Conservation (phyloP, 2,113 vertebrate genomes). For the Acrocephalus kingi region DNA sequence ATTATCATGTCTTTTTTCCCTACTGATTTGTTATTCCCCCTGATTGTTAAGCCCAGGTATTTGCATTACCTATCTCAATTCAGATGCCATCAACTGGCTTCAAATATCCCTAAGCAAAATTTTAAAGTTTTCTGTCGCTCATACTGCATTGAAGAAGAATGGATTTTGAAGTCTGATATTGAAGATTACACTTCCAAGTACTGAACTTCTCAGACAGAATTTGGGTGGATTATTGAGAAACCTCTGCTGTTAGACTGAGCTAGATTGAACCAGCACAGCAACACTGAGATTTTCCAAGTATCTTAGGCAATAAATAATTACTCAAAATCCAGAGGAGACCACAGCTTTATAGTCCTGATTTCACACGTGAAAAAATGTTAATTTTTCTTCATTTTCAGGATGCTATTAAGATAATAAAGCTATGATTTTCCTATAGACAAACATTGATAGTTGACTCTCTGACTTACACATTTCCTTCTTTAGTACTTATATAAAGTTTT, state of each 20-base stretch:
- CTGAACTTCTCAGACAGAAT: neutral
- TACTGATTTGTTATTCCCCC: neutral
- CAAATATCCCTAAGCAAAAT: neutral
- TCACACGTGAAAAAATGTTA: rapidly evolving
- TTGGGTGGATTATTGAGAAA: neutral
- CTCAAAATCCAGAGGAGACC: neutral
- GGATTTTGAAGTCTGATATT: neutral
- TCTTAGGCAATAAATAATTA: neutral
- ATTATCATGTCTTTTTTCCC: neutral
- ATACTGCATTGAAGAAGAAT: neutral
- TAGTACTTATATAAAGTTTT: slow-evolving; percentile 44
- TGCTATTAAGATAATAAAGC: neutral
- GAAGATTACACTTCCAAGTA: neutral
- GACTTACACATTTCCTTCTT: slow-evolving; percentile 41
- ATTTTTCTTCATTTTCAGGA: neutral
- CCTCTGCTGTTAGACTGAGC: neutral
- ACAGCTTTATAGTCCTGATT: neutral
- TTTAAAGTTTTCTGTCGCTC: neutral
- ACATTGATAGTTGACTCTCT: slow-evolving; percentile 37
- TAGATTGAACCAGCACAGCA: neutral
- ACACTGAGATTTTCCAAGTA: neutral
- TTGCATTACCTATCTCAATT: neutral
- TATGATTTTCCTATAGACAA: neutral
- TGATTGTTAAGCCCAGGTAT: neutral
- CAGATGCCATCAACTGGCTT: neutral